phyloP scores from a whole-genome alignment of 2,797 vertebrate species.

The Poliocrania exsul region DNA sequence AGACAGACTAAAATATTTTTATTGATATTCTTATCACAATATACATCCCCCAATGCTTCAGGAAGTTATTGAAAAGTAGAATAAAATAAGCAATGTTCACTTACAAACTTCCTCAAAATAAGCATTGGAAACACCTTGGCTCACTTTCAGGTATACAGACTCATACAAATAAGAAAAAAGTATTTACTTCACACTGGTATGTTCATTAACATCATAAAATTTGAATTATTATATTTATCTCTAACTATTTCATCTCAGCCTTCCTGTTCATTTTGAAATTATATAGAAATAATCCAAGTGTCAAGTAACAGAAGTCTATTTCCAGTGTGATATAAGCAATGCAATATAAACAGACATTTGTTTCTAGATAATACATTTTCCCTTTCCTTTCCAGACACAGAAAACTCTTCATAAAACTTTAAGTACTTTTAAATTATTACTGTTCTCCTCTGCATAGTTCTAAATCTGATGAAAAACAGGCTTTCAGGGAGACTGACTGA shows the following conservation, averaged over 20 bases:
- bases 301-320: not conserved
- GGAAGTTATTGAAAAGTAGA: not conserved
- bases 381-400: not conserved
- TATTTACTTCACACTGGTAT: not conserved
- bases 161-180: not conserved
- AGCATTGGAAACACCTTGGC: not conserved
- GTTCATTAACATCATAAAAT: not conserved
- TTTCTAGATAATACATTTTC: not conserved
- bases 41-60: not conserved
- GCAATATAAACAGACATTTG: not conserved
- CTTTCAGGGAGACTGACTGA: not conserved
- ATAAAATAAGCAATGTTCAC: not conserved
- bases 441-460: not conserved
- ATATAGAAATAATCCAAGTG: not conserved
- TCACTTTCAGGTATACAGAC: not conserved
- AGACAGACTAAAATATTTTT: not conserved
- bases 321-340: not conserved
- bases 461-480: not conserved
- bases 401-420: not conserved
- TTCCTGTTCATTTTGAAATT: not conserved
- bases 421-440: constrained; percentile 2
- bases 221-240: not conserved
- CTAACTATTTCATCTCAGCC: not conserved
- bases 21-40: not conserved
- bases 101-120: not conserved